Evolutionary conservation across 30 jellyfish, hydroid and myxozoan genomes (phyloP), one percentile per base, ranked within the genome.

Genomic region (Chironex yamaguchii): DNA sequence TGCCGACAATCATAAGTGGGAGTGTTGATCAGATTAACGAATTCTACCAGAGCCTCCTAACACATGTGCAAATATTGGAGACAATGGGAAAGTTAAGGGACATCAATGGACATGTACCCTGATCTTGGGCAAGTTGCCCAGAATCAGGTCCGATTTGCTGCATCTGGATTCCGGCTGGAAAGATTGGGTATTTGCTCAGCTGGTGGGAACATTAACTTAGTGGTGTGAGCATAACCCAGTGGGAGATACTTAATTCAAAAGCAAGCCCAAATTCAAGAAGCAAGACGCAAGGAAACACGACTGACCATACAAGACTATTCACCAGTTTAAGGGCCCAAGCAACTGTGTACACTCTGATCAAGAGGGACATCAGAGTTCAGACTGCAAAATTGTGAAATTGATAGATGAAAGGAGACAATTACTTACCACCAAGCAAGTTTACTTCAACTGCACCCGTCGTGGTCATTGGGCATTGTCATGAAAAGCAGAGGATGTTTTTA

Each of bases 191-290:
- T 88, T 88, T 74, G 82, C 91, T 49, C 74, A 78, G 26, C 48
- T 88, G 20, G 76, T 67, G 33, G 69, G 79, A 32, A 79, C 96
- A 49, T 86, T 77, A 52, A 66, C 51, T 49, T 42, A 58, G 69
- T 88, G 96, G 96, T 73, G 84, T 25, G 96, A 78, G 88, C 72
- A 91, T 26, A 88, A 88, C 49, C 96, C 96, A 42, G 58, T 17
- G 58, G 17, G 58, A 42, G 9, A 42, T 42, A 17, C 58, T 17
- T 6, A 9, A 17, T 42, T 17, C 17, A 42, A 42, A 42, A 42
- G 58, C 58, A 42, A 42, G 58, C 17, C 17, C 13, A 17, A 42
- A 6, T 42, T 42, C 58, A 42, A 17, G 58, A 42, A 42, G 58
- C 58, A 42, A 42, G 58, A 42, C 58, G 58, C 17, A 42, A 9